Evolutionary conservation across 1,140 invertebrate genomes (phyloP).

Genomic region (Proctacanthus coquilletti): DNA sequence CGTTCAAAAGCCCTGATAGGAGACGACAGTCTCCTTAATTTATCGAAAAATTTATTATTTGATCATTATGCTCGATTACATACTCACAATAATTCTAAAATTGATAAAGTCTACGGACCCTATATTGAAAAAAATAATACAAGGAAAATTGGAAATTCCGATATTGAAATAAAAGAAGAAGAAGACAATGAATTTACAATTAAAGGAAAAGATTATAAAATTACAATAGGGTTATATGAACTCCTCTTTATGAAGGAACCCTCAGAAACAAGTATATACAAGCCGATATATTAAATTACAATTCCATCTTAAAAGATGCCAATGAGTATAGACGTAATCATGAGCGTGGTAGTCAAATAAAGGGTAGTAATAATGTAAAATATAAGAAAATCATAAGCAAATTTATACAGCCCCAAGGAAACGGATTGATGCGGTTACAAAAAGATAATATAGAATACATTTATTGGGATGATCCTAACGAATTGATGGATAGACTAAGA

Average conservation of each 20-base stretch:
- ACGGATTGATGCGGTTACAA: too few relatives aligned
- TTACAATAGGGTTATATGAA: neutral
- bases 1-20: too few relatives aligned
- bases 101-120: neutral
- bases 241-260: neutral
- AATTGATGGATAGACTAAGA: too few relatives aligned
- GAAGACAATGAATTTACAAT: neutral
- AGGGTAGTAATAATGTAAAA: neutral
- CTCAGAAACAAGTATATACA: neutral
- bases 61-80: too few relatives aligned
- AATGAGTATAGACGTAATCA: neutral
- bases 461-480: neutral
- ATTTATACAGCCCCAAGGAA: neutral
- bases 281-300: neutral
- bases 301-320: neutral
- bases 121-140: neutral
- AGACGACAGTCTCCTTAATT: too few relatives aligned
- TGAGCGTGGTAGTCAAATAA: neutral
- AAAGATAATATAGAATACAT: neutral
- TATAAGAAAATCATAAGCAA: neutral
- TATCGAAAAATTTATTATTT: too few relatives aligned
- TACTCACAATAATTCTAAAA: neutral
- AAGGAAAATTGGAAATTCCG: neutral
- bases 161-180: neutral
- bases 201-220: neutral